Base-by-base conservation (phyloP, 2,113 vertebrate genomes). In the Mormyrus iriodes region DNA sequence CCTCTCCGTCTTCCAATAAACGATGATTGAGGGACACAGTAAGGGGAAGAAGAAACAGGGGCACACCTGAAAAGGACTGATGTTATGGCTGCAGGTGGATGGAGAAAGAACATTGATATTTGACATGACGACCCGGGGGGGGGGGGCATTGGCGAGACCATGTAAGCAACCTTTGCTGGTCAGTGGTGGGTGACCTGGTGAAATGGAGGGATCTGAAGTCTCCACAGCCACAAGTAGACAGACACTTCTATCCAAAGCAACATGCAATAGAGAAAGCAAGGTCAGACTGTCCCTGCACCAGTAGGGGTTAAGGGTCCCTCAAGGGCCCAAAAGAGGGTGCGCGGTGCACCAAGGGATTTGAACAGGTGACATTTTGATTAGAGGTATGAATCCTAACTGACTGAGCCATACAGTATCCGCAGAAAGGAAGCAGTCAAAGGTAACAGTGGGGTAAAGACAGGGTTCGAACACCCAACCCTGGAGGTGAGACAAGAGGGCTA, bases 1-100 rank as follows among this genome's bases (percentile, higher is more conserved):
- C 89, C 13, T 76, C n/a, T 85, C 73, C 27, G 83, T 61, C 49
- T 85, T 89, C 69, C 48, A 86, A 89, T 86, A 76, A 89, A 86
- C 31, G 35, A 52, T n/a, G 46, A 52, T 76, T 42, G 6, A 51
- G 24, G 42, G 84, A 89, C 44, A 24, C 31, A 69, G 27, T 17
- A 27, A 86, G 84, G 61, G 27, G 49, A 55, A 51, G 53, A 39
- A 48, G 17, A 53, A 53, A n/a, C n/a, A 51, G 21, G 31, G 48
- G 42, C 48, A 76, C 52, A 58, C 21, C 52, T 76, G 55, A 31
- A 85, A 19, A 82, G 19, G 46, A 31, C 0, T 2, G 49, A 27
- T 13, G 49, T 21, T 9, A 46, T 13, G 46, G 21, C 12, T 31
- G 61, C 35, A 19, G 19, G 35, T 82, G 76, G 31, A 82, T 17